A percentile compares a stretch with the other conserved stretches of the same genome.
phyloP scores from a whole-genome alignment of 2,888 invertebrate species.

The Stenoptilia bipunctidactyla region DNA sequence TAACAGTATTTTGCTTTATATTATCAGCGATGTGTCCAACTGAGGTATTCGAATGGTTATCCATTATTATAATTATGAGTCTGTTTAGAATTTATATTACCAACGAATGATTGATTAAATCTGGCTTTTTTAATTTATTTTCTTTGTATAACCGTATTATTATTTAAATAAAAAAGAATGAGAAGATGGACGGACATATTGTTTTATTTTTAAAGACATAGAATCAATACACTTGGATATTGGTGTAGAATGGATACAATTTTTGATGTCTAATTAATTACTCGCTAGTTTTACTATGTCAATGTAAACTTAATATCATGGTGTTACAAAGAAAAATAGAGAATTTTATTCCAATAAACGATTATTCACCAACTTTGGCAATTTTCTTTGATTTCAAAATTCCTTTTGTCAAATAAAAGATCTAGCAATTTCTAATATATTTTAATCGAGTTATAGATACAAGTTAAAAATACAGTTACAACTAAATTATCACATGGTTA shows the following conservation, averaged over 20 bases:
- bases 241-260: constrained; percentile 28
- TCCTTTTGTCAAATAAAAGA: too few relatives aligned
- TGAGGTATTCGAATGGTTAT: constrained; percentile 22
- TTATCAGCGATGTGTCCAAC: too few relatives aligned
- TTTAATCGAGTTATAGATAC: background rate
- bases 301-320: constrained; percentile 61
- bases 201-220: constrained; percentile 56
- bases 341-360: constrained; percentile 67
- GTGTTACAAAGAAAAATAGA: constrained; percentile 68
- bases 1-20: too few relatives aligned
- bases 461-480: too few relatives aligned
- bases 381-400: constrained; percentile 27
- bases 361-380: constrained; percentile 47
- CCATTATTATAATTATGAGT: constrained; percentile 56
- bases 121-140: constrained; percentile 69
- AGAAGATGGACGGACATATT: constrained; percentile 62
- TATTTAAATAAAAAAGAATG: constrained; percentile 41
- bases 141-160: constrained; percentile 70
- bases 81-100: constrained; percentile 71
- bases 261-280: constrained; percentile 49
- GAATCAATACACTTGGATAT: background rate
- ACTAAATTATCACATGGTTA: too few relatives aligned
- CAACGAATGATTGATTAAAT: constrained; percentile 67
- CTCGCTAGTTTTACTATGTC: constrained; percentile 47
- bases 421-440: background rate